Evolutionary conservation across 35 echinoderm and acorn worm species (phyloP).

Genomic region (Ptychodera flava): DNA sequence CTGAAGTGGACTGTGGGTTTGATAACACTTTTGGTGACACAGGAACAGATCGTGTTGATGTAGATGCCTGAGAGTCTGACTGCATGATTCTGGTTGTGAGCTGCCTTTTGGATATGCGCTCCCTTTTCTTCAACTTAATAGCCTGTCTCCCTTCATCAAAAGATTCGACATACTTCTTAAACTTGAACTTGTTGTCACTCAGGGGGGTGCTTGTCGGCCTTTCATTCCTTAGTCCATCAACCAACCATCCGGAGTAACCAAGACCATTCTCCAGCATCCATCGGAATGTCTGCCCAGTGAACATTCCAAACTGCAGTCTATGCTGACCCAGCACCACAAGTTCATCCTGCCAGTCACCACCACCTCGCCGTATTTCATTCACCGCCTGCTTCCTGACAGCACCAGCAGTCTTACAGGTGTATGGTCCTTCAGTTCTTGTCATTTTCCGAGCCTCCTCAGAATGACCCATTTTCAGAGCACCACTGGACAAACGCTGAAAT

Average conservation of each 20-base stretch:
- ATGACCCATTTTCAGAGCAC: background rate
- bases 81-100: too few species aligned
- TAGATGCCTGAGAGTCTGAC: too few species aligned
- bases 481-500: background rate
- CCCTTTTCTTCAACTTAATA: background rate
- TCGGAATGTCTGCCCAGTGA: constrained; percentile 22
- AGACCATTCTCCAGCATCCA: constrained; percentile 33
- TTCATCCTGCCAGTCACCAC: background rate
- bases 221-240: background rate
- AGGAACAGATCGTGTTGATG: too few species aligned
- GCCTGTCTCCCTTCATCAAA: background rate
- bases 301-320: constrained; percentile 15
- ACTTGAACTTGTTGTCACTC: background rate
- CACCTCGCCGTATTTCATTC: background rate
- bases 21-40: too few species aligned
- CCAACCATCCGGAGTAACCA: constrained; percentile 7
- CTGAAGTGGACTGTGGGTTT: too few species aligned
- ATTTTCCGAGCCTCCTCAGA: background rate
- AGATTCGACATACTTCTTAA: background rate
- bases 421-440: background rate
- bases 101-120: too few species aligned
- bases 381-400: background rate
- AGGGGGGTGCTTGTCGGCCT: background rate
- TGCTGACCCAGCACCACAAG: background rate
- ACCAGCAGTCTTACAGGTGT: background rate